Base-by-base conservation (phyloP, 2,797 vertebrate species). In the Serranus cabrilla region DNA sequence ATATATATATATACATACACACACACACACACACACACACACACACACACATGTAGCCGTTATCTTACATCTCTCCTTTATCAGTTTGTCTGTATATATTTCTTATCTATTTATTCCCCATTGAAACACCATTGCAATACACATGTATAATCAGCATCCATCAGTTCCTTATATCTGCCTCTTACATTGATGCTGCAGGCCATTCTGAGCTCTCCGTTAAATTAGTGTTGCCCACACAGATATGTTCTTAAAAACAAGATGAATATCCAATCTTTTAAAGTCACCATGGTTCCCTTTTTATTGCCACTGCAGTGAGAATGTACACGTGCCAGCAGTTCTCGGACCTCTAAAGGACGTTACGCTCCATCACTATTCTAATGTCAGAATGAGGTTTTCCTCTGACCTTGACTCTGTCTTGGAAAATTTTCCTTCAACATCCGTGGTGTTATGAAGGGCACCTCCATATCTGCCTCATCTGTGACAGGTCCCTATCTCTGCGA, bases 281-380 rank as follows among this genome's bases (percentile, higher is more conserved):
- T 82, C 86, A 52, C 82, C 83, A 39, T 70, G 59, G 66, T 78
- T 86, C 75, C 63, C 63, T 74, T 78, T 92, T 86, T 85, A 91
- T 88, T 85, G 60, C 81, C 68, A 65, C 83, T 77, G 77, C 83
- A 79, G 67, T 64, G 34, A 78, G 52, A 84, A 84, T 74, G 56
- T 82, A 68, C 74, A 83, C 5, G 47, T 76, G 73, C 78, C 83
- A 80, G 83, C 64, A 67, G 17, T 84, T 88, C 65, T 76, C 87
- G 71, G 71, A 85, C 89, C 81, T 88, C 74, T 45, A 77, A 86
- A 87, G 82, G 81, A 84, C 68, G 50, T 89, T 76, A 74, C 20
- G 62, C 74, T 89, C 74, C 77, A 91, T 89, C 87, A 59, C 80
- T 83, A 73, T 88, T 90, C 62, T 85, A 86, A 90, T 85, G 83